These are phyloP conservation scores for Drosophila atripex DNA, from an alignment of 2,888 invertebrate species.

Conservation along the genomic window DNA sequence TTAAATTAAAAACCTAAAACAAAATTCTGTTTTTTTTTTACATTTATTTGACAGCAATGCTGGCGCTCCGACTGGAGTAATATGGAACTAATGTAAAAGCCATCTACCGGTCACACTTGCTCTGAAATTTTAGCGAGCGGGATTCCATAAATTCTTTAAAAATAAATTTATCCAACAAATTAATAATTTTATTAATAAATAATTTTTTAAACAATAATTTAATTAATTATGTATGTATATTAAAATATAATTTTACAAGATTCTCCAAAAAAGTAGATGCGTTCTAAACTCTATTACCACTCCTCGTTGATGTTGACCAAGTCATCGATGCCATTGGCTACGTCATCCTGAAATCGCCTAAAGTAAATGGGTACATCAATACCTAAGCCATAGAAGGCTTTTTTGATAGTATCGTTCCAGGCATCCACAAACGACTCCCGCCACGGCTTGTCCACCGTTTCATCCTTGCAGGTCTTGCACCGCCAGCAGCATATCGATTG, in stretches of 20 bases:
- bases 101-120: neutral
- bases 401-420: constrained; percentile 29
- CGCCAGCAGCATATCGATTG: constrained; percentile 16
- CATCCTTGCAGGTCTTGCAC: neutral
- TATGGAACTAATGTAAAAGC: neutral
- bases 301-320: neutral
- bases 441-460: constrained; percentile 13
- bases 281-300: neutral
- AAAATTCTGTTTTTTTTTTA: neutral
- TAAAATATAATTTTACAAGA: too few relatives aligned
- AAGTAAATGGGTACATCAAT: constrained; percentile 5
- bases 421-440: constrained; percentile 25
- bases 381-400: neutral
- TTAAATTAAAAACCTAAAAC: too few relatives aligned
- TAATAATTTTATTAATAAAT: neutral
- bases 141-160: too few relatives aligned
- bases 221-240: too few relatives aligned
- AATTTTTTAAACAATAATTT: too few relatives aligned
- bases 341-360: constrained; percentile 4
- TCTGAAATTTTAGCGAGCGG: neutral
- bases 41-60: neutral
- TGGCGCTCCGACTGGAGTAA: neutral
- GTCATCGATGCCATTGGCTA: constrained; percentile 2
- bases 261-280: too few relatives aligned
- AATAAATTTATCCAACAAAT: neutral